phyloP scores from a whole-genome alignment of 2,113 vertebrate species.

The Apodemus sylvaticus region DNA sequence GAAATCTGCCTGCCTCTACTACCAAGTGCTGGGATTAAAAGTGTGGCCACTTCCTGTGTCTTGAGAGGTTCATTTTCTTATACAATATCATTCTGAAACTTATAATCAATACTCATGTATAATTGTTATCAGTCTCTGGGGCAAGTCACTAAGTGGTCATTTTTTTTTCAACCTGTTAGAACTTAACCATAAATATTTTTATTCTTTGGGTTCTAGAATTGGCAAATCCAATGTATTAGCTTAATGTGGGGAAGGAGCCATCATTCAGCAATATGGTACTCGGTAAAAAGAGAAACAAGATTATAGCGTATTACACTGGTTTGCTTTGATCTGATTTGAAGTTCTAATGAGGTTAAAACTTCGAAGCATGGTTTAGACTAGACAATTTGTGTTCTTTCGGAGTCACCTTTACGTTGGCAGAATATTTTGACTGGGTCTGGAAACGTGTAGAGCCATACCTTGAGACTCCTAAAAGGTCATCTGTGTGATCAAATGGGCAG shows the following conservation, averaged over 20 bases:
- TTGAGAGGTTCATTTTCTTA: neutral
- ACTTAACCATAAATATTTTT: neutral
- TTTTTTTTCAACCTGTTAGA: neutral
- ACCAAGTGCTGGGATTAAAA: neutral
- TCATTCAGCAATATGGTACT: constrained; percentile 1
- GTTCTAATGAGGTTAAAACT: neutral
- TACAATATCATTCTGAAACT: constrained; percentile 21
- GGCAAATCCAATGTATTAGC: neutral
- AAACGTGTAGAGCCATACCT: neutral
- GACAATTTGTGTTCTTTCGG: neutral
- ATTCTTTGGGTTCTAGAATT: neutral
- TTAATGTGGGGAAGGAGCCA: constrained; percentile 16
- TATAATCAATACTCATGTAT: neutral
- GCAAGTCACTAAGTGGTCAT: neutral
- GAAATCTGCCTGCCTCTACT: neutral
- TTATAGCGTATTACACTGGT: neutral
- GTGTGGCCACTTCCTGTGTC: neutral
- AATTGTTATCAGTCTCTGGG: neutral
- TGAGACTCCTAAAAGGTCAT: neutral
- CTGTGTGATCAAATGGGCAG: neutral
- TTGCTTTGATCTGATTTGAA: neutral
- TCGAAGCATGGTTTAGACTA: neutral
- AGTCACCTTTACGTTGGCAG: neutral
- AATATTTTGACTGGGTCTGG: neutral
- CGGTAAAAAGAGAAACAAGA: neutral